Evolutionary conservation across 2,797 vertebrate species (phyloP), one percentile per base, ranked within the genome.

Genomic region (Threskiornis aethiopicus): DNA sequence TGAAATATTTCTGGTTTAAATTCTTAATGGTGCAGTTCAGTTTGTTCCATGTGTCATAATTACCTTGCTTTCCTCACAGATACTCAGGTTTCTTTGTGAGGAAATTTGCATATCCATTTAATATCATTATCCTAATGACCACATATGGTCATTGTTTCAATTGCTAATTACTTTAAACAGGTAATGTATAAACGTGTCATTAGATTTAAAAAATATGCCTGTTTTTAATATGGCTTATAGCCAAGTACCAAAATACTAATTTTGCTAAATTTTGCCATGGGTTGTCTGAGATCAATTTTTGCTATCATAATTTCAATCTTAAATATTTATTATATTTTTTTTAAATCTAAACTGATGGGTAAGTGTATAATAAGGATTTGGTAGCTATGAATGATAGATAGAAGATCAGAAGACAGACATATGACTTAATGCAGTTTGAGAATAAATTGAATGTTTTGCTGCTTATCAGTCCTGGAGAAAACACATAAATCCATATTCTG

Each of bases 71-170:
- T 75, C 37, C 75, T 97, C 49, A 49, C 61, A 92, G 39, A 84
- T 55, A 51, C 81, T 90, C 16, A 18, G 19, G n/a, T 83, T 94
- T 90, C 59, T 81, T 84, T 96, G 73, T 86, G 26, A 41, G 44
- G 70, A 82, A 84, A 93, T 94, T 72, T 87, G 58, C 87, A 87
- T 91, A 87, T 71, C 29, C 39, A 57, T 93, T 97, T 94, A 87
- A 85, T 97, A 28, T 70, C 89, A 84, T 97, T 97, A 92, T 97
- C 91, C 61, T 97, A 96, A 98, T 94, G 94, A 91, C 93, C 62
- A 82, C 97, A 93, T 97, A 97, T 96, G 96, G 96, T 96, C 96
- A 95, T 95, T 97, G 93, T 95, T 97, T 97, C 88, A 84, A n/a
- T 89, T 96, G 79, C 69, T 97, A 96, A 97, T 98, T 97, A 95